Evolutionary conservation across 2,888 invertebrate genomes (phyloP).

Genomic region (Hermaeophaga mercurialis): DNA sequence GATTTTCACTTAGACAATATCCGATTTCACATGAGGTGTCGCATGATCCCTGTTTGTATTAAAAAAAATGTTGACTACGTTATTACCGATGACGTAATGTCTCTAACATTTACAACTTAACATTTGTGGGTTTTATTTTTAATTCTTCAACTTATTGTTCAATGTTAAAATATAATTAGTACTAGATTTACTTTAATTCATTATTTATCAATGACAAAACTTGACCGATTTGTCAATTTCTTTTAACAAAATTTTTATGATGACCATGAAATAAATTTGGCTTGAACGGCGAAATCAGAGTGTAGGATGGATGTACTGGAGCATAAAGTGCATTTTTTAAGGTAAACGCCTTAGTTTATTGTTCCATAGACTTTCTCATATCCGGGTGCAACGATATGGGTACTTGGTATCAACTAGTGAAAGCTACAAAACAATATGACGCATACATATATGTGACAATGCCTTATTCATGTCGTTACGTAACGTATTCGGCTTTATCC

Average conservation of each 20-base stretch:
- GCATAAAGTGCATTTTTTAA: conserved; percentile 12
- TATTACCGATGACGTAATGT: no score
- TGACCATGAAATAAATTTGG: neutral
- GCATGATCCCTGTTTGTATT: no score
- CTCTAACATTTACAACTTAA: no score
- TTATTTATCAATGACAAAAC: no score
- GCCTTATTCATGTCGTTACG: conserved; percentile 26
- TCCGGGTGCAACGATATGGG: conserved; percentile 48
- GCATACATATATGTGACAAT: conserved; percentile 33
- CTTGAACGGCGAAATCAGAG: neutral
- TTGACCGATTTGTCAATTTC: no score
- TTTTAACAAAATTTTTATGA: no score
- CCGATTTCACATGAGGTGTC: no score
- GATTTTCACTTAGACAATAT: no score
- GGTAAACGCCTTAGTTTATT: conserved; percentile 15
- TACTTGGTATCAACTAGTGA: conserved; percentile 44
- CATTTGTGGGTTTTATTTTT: no score
- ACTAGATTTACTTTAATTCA: neutral
- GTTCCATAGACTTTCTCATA: conserved; percentile 38
- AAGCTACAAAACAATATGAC: conserved; percentile 38
- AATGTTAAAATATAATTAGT: no score
- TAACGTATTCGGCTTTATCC: conserved; percentile 27
- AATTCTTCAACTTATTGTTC: no score
- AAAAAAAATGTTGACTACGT: no score
- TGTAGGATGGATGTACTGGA: conserved; percentile 1